Conservation (phyloP, 2,113 vertebrate species). For the Pseudolaguvia tuberculata region DNA sequence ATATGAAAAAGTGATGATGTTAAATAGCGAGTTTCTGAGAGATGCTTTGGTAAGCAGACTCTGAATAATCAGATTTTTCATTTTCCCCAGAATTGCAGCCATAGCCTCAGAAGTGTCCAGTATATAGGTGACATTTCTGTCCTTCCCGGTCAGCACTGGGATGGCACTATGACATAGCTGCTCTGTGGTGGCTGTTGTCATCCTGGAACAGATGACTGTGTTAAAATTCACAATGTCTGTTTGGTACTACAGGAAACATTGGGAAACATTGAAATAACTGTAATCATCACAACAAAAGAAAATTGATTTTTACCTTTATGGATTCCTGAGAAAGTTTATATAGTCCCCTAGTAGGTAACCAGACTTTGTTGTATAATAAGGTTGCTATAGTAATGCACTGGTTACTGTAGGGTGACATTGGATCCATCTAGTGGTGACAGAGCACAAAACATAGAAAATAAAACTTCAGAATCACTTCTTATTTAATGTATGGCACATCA, state of each 20-base stretch:
- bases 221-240: neutral
- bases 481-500: too few species aligned
- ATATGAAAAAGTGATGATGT: slow-evolving; percentile 61
- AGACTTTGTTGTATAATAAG: slow-evolving; percentile 26
- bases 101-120: slow-evolving; percentile 60
- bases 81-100: slow-evolving; percentile 51
- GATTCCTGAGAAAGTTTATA: slow-evolving; percentile 7
- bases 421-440: slow-evolving; percentile 37
- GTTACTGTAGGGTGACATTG: slow-evolving; percentile 3
- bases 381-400: slow-evolving; percentile 43
- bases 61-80: slow-evolving; percentile 62
- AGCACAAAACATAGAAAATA: neutral
- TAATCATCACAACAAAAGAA: neutral
- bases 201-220: neutral
- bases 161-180: slow-evolving; percentile 33
- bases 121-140: slow-evolving; percentile 57
- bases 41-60: slow-evolving; percentile 59
- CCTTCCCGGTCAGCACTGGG: slow-evolving; percentile 52
- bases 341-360: slow-evolving; percentile 2
- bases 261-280: neutral
- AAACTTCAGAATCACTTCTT: neutral
- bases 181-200: slow-evolving; percentile 31
- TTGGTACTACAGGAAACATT: too few species aligned
- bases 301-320: slow-evolving; percentile 22
- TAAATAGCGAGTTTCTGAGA: slow-evolving; percentile 62